A percentile compares a stretch with the other conserved stretches of the same genome.
Evolutionary conservation across 1,140 invertebrate species (phyloP).

Genomic region (Aradophagus sp.): DNA sequence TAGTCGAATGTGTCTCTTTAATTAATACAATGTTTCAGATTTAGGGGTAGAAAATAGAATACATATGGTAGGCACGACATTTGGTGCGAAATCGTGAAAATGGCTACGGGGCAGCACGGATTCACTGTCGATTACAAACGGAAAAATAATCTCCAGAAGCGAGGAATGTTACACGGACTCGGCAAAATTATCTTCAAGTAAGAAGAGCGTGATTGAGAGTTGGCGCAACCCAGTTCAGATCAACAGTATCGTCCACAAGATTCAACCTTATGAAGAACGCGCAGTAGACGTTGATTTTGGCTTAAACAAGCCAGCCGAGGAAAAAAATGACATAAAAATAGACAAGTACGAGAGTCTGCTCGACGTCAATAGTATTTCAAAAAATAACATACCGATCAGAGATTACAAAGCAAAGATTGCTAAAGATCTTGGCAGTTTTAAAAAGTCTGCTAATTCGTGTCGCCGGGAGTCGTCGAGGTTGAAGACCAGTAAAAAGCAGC

Average conservation of each 20-base stretch:
- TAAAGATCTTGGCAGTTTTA: conserved; percentile 61
- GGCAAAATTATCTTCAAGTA: conserved; percentile 3
- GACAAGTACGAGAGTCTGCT: conserved; percentile 30
- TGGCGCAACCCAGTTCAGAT: conserved; percentile 60
- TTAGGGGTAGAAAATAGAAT: conserved; percentile 68
- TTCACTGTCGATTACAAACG: conserved; percentile 28
- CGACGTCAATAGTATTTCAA: conserved; percentile 12
- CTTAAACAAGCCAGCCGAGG: neutral
- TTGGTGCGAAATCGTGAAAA: conserved; percentile 72
- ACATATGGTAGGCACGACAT: conserved; percentile 66
- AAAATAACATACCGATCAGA: conserved; percentile 65
- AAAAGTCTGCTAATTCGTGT: conserved; percentile 51
- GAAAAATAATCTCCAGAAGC: conserved; percentile 24
- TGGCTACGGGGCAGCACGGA: conserved; percentile 71
- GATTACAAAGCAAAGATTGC: conserved; percentile 63
- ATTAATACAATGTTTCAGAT: conserved; percentile 22
- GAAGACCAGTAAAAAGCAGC: conserved; percentile 26
- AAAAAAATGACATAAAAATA: conserved; percentile 12
- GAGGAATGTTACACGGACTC: conserved; percentile 17
- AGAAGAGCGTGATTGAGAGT: conserved; percentile 63
- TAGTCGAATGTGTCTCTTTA: too few relatives aligned
- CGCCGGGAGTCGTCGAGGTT: conserved; percentile 58
- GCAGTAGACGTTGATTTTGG: conserved; percentile 62
- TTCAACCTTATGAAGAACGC: conserved; percentile 64
- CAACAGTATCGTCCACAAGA: conserved; percentile 34